These are phyloP conservation scores for Plemyria rubiginata DNA, from an alignment of 2,888 invertebrate species.

Conservation along the genomic window DNA sequence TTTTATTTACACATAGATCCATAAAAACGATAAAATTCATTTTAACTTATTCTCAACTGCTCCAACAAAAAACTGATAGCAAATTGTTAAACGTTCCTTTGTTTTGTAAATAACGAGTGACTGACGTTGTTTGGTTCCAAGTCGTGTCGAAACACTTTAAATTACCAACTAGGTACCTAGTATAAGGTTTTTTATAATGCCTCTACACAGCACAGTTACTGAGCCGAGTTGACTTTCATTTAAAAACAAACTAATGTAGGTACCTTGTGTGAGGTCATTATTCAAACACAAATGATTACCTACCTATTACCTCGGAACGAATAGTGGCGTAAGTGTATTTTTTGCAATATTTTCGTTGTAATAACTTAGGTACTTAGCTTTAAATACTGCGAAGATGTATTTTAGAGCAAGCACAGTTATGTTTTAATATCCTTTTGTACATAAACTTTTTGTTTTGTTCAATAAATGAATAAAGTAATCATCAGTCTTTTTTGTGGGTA, in stretches of 20 bases:
- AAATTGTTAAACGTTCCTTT: constrained; percentile 19
- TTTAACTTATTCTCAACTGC: not conserved
- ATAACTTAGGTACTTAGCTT: too few relatives aligned
- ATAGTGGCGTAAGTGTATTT: not conserved
- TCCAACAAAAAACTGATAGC: constrained; percentile 15
- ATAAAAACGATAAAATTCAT: not conserved
- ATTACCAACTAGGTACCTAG: not conserved
- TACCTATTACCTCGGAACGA: not conserved
- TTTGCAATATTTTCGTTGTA: too few relatives aligned
- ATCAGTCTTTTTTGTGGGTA: not conserved
- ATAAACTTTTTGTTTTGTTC: too few relatives aligned
- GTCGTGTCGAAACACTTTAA: constrained; percentile 7
- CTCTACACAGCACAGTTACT: not conserved
- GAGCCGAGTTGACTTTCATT: constrained; percentile 18
- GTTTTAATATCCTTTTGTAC: too few relatives aligned
- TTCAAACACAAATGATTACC: not conserved
- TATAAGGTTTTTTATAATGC: constrained; percentile 1
- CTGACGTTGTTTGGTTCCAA: constrained; percentile 12
- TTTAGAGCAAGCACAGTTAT: too few relatives aligned
- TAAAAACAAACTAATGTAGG: constrained; percentile 2
- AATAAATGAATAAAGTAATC: too few relatives aligned
- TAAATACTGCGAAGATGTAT: too few relatives aligned
- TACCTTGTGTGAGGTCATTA: constrained; percentile 16
- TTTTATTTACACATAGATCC: too few relatives aligned
- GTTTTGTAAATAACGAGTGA: constrained; percentile 19